Base-by-base conservation (phyloP, 2,113 vertebrate genomes). In the Falco punctatus region DNA sequence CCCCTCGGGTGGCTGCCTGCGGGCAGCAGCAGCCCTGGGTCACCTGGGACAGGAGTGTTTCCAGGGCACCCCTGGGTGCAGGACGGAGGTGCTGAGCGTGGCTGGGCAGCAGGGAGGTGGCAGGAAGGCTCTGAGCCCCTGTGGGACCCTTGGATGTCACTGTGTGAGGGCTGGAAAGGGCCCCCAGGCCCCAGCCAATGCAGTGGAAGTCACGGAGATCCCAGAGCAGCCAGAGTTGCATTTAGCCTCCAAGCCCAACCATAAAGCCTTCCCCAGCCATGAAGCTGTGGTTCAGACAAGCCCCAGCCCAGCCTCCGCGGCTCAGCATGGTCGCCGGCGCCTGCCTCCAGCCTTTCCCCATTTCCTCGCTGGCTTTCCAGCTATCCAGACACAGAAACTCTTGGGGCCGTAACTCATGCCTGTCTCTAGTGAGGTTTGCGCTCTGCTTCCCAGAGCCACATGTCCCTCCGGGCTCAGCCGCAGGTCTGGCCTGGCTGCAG, bases 391-490 rank as follows among this genome's bases (percentile, higher is more conserved):
- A 2, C 70, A 61, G 61, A n/a, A 46, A 2, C 69, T 81, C 38
- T 61, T 17, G 77, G 80, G 32, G 5, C 71, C 7, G 19, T 20
- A 11, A 21, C 58, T 81, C 58, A 0, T 4, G 14, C 3, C 48
- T 28, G 70, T 15, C 81, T 40, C 30, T 11, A 42, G 40, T 5
- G 30, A 11, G 66, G 79, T 64, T 33, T 24, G 27, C 6, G 65
- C 69, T 61, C 27, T 2, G 13, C 15, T 54, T 92, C 90, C n/a
- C 30, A 0, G 23, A 64, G n/a, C 83, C 3, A 3, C 2, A 3
- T 9, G 86, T 80, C 86, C 55, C 32, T 5, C 11, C 9, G 73
- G 61, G 65, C 78, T 58, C 10, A 9, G 62, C 42, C 0, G 7
- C 33, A 9, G 42, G 22, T 35, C 48, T 40, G 65, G 44, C 28